Evolutionary conservation across 2,797 vertebrate genomes (phyloP), one percentile per base, ranked within the genome.

Genomic region (Columba guinea): DNA sequence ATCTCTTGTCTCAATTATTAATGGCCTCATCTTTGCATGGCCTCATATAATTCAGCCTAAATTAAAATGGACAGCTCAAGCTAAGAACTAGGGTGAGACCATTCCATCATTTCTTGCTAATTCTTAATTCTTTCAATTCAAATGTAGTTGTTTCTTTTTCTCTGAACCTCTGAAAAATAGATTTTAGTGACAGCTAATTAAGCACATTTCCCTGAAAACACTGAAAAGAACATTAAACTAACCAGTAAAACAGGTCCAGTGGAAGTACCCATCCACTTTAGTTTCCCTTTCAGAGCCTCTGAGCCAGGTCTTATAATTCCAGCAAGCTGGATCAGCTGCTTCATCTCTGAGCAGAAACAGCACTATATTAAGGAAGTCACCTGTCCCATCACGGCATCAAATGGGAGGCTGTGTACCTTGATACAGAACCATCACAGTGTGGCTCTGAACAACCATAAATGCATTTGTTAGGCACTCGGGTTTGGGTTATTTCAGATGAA

Each of bases 1-100:
- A 85, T 51, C 41, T 8, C 8, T 52, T 52, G 2, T 65, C 64
- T 87, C 93, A 82, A 84, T 91, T 90, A 96, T 74, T 94, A 59
- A 84, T 1, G 2, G 44, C 32, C 27, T 78, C 7, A 5, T 77
- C 59, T 83, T 62, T 82, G 35, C n/a, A 68, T 2, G 3, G 20
- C 53, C 83, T 93, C 93, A 86, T 93, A 75, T 85, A 97, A 94
- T 19, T 32, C 60, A 94, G n/a, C 52, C 58, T 76, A 71, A 92
- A 89, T 75, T 41, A 89, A 87, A 65, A 90, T 8, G 37, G 44
- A 59, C 34, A 60, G 44, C 18, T 84, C 39, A 65, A 53, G 58
- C 58, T 80, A 78, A 78, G 27, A 84, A 62, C 21, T 39, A 48
- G 34, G 35, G 20, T 32, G 34, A 87, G 21, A 68, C 44, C n/a